phyloP scores from a whole-genome alignment of 2,113 vertebrate genomes.

The Theristicus caerulescens region DNA sequence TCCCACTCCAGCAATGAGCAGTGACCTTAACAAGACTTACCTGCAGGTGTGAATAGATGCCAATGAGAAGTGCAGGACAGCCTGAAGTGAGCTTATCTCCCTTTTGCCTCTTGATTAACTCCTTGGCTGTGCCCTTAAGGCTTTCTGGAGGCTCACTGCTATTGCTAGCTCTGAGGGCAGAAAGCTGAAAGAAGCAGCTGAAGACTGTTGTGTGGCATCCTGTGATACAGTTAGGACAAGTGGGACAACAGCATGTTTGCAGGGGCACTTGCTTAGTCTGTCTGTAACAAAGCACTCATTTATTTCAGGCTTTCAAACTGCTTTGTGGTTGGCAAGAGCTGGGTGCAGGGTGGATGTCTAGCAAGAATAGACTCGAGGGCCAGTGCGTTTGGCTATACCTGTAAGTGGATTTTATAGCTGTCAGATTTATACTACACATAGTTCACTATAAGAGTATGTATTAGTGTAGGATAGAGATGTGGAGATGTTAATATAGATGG shows the following conservation, averaged over 20 bases:
- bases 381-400: neutral
- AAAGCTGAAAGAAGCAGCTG: neutral
- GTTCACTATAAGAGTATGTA: rapidly evolving
- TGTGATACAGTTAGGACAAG: neutral
- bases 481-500: neutral
- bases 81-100: neutral
- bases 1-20: neutral
- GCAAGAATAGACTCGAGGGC: neutral
- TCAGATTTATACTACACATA: rapidly evolving
- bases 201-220: no score
- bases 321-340: neutral
- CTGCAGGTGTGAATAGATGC: neutral
- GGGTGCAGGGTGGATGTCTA: neutral
- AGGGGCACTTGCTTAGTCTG: neutral
- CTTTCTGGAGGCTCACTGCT: neutral
- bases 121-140: neutral
- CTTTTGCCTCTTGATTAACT: neutral
- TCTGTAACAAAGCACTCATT: neutral
- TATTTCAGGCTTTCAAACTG: neutral
- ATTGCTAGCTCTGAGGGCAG: neutral
- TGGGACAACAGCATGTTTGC: neutral
- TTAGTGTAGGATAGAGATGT: neutral
- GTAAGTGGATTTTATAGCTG: neutral
- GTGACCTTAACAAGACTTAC: no score
- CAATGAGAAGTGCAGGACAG: neutral